A percentile compares a stretch with the other conserved stretches of the same genome.
These are phyloP conservation scores for Myrmophylax atrothorax DNA, from an alignment of 2,113 vertebrate species.

Conservation along the genomic window DNA sequence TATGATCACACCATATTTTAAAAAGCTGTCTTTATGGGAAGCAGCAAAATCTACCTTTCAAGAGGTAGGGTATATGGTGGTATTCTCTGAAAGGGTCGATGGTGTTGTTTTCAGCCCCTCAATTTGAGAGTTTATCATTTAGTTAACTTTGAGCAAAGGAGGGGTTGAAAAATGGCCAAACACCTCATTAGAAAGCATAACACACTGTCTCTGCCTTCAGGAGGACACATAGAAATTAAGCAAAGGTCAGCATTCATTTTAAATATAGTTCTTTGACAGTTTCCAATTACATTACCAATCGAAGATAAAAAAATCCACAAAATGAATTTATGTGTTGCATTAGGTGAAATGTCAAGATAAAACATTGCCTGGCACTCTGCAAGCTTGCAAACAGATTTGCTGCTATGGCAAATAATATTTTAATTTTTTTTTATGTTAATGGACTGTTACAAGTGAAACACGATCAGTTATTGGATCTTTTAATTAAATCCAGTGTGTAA, in stretches of 20 bases:
- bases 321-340: background rate
- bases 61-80: background rate
- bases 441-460: background rate
- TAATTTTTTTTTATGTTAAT: background rate
- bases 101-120: background rate
- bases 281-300: background rate
- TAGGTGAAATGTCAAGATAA: background rate
- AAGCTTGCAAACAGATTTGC: background rate
- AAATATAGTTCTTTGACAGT: background rate
- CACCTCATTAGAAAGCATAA: background rate
- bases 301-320: background rate
- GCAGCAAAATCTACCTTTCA: background rate
- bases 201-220: background rate
- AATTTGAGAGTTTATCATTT: background rate
- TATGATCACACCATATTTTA: background rate
- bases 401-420: background rate
- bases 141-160: background rate
- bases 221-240: background rate
- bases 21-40: background rate
- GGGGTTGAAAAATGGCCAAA: background rate
- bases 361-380: background rate
- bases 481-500: background rate
- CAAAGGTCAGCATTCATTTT: conserved; percentile 2
- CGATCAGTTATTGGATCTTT: background rate
- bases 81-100: background rate